Base-by-base conservation (phyloP, 2,797 vertebrate species). In the Smutsia temminckii region DNA sequence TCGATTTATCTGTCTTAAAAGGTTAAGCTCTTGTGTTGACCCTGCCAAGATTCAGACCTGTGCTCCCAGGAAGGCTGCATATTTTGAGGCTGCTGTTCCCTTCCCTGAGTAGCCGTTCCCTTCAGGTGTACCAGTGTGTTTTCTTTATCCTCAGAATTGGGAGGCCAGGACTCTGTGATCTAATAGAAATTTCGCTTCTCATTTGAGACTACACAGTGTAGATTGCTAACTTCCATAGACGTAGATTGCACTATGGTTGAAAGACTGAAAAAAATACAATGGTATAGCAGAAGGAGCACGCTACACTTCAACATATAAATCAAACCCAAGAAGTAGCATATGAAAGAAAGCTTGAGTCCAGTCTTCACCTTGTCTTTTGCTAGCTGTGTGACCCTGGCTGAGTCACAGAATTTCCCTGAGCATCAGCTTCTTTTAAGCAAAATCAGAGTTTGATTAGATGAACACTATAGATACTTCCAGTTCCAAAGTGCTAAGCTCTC, bases 1-100 rank as follows among this genome's bases (percentile, higher is more conserved):
- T 96, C 95, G 78, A 94, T 96, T 95, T 92, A 97, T 97, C 96
- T 96, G 95, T 89, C 95, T 96, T 95, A 69, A 97, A 92, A 97
- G 96, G 97, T 96, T 97, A 97, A 97, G 93, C 95, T 96, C 17
- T 29, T 63, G 27, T 69, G 88, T 93, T 89, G 95, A 97, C 96
- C 96, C 97, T 93, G 95, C 95, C 91, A 92, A 89, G 89, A 95
- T 79, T 95, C 68, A 88, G 95, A 78, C 89, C 96, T 59, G 85
- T 53, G 84, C 63, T 85, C 63, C 69, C 18, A 79, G 86, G 85
- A 81, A 34, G 49, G 77, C 57, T 88, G 40, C 63, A 42, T 66
- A 80, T 89, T 91, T 83, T 75, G 72, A 83, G 83, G 83, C 79
- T 93, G 77, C 92, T 51, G 9, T 87, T 63, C 55, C 53, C 46